Base-by-base conservation (phyloP, 2,797 vertebrate species). In the Characodon lateralis region DNA sequence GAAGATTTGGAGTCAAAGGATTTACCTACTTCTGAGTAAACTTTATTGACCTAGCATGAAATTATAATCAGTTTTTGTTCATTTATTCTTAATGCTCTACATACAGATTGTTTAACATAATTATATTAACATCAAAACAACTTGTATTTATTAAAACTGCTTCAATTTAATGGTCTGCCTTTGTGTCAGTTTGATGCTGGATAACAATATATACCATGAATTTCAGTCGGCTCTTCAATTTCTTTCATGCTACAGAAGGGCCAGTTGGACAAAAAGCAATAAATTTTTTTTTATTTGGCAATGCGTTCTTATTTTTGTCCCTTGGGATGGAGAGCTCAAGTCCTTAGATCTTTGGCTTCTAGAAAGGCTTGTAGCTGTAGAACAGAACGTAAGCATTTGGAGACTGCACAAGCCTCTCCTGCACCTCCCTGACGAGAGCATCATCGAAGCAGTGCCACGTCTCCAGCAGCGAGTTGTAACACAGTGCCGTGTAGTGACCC, bases 401-500 rank as follows among this genome's bases (percentile, higher is more conserved):
- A 1, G 95, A 96, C 78, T 97, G 96, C 56, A 97, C 93, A 0
- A 82, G 81, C 76, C 87, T 86, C 5, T 95, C 92, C 72, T 93
- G 89, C 35, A 98, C 93, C 78, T 94, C 84, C 28, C 84, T 94
- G 81, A 96, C 93, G 6, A 69, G 81, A 0, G 91, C 85, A 74
- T 97, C 96, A 0, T 97, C 96, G 71, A 97, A 97, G 43, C 92
- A 93, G 81, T 97, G 95, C 97, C 97, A 98, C 78, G 76, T 90
- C 43, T 86, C 86, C 63, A 94, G 95, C 43, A 90, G 59, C 0
- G 94, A 85, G 74, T 94, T 96, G 89, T 94, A 95, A 88, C 96
- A 97, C 92, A 96, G 94, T 0, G 97, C 96, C 0, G 96, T 97
- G 90, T 97, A 97, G 91, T 97, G 97, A 76, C 97, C 97, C 73